Evolutionary conservation across 2,888 invertebrate genomes (phyloP).

Genomic region (Drosophila subsilvestris): DNA sequence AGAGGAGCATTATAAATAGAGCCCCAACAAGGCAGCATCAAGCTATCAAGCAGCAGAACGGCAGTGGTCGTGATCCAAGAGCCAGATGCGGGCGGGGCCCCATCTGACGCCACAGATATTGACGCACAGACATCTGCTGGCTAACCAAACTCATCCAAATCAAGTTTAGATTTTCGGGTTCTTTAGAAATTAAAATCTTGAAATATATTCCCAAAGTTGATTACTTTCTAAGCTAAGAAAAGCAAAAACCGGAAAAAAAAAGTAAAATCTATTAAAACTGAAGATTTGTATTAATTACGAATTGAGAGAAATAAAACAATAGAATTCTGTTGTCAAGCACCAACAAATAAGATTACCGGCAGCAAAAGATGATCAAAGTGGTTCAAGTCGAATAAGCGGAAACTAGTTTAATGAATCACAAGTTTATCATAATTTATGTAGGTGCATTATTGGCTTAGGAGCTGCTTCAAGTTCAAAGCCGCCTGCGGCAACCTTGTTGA

Average conservation of each 20-base stretch:
- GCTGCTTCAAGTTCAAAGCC: conserved; percentile 29
- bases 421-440: conserved; percentile 20
- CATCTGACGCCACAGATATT: not conserved
- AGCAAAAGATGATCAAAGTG: conserved; percentile 25
- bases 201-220: not conserved
- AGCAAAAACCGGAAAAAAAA: conserved; percentile 18
- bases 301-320: not conserved
- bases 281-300: conserved; percentile 17
- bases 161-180: not conserved
- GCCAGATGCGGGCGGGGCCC: not conserved
- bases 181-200: not conserved
- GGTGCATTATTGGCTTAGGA: conserved; percentile 40
- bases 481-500: not conserved
- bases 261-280: conserved; percentile 18
- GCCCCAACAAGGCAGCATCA: no score
- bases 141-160: not conserved
- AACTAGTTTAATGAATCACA: conserved; percentile 28
- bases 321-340: not conserved
- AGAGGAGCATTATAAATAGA: no score
- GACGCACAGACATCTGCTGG: not conserved
- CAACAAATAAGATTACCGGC: not conserved
- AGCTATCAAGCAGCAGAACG: no score
- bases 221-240: not conserved
- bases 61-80: not conserved
- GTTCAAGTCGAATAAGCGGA: conserved; percentile 24